Evolutionary conservation across 2,888 invertebrate genomes (phyloP), one percentile per base, ranked within the genome.

Genomic region (Epinotia ramella): DNA sequence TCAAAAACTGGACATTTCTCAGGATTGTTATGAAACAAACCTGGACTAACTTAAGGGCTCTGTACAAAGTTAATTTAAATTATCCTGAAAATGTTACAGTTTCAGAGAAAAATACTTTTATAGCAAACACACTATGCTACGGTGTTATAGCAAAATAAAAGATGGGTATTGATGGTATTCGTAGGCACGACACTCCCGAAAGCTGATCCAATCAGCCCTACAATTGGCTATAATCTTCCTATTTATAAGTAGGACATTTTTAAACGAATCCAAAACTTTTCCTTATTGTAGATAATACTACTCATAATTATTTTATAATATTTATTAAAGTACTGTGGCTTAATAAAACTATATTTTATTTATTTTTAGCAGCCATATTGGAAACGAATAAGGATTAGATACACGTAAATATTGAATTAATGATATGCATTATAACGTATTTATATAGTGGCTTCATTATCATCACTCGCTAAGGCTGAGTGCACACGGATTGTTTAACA

Each of bases 381-480:
- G 92, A 92, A 88, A 86, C 91, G 83, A 87, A 88, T 91, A 84
- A 87, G 89, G 88, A 88, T 84, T 88, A 89, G 86, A 87, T 87
- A 88, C 90, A 92, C 91, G 90, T 90, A 89, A 90, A 88, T 90
- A 91, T 90, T 85, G 76, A 83, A 86, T 86, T 82, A 82, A 84
- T 82, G 78, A 85, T 86, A 87, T 86, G 84, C 87, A 89, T 86
- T 81, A 82, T 89, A 88, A 88, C 87, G 86, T 88, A 80, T 88
- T 85, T 84, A 85, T 46, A 83, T 88, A 91, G 88, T 85, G 81
- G 92, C 91, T 91, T 91, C 83, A 84, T 85, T 84, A 80, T 78
- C 79, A 78, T 78, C 77, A 77, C 79, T 65, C 71, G 66, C 73
- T 59, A 49, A 67, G 66, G 73, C 69, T 65, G 73, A 73, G 70